These are phyloP conservation scores for Dryocosmus kuriphilus DNA, from an alignment of 2,888 invertebrate genomes.

Conservation along the genomic window DNA sequence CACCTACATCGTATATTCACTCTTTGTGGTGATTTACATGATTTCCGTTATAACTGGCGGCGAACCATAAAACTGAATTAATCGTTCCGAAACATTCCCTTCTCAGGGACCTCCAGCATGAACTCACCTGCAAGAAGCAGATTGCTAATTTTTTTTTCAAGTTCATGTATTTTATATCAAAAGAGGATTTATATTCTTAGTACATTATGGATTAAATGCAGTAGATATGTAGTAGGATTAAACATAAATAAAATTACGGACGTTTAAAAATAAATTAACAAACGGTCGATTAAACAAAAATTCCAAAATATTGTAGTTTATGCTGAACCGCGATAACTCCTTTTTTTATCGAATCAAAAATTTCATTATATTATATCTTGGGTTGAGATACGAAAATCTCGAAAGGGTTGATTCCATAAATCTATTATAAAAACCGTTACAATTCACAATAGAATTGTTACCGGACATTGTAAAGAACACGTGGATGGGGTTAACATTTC, in stretches of 20 bases:
- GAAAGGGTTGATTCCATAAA: constrained; percentile 26
- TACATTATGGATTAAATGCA: neutral
- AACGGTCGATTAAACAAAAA: too few relatives aligned
- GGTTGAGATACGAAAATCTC: neutral
- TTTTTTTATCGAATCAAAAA: neutral
- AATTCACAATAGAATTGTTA: constrained; percentile 15
- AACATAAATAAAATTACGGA: constrained; percentile 5
- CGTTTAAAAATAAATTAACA: neutral
- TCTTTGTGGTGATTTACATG: constrained; percentile 58
- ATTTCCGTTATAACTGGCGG: constrained; percentile 58
- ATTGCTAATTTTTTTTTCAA: constrained; percentile 32
- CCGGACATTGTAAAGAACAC: neutral
- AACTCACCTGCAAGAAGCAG: constrained; percentile 39
- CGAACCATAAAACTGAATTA: constrained; percentile 65
- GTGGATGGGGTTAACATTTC: neutral
- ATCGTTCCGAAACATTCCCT: constrained; percentile 59
- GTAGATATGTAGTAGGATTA: neutral
- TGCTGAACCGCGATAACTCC: neutral
- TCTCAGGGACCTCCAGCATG: constrained; percentile 30
- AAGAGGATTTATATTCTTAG: constrained; percentile 6
- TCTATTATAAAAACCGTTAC: constrained; percentile 12
- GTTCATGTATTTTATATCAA: constrained; percentile 2
- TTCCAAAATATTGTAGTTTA: neutral
- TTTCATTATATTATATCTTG: constrained; percentile 2
- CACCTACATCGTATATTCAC: constrained; percentile 47